Base-by-base conservation (phyloP, 2,888 invertebrate species). In the Crepidodera aurea region DNA sequence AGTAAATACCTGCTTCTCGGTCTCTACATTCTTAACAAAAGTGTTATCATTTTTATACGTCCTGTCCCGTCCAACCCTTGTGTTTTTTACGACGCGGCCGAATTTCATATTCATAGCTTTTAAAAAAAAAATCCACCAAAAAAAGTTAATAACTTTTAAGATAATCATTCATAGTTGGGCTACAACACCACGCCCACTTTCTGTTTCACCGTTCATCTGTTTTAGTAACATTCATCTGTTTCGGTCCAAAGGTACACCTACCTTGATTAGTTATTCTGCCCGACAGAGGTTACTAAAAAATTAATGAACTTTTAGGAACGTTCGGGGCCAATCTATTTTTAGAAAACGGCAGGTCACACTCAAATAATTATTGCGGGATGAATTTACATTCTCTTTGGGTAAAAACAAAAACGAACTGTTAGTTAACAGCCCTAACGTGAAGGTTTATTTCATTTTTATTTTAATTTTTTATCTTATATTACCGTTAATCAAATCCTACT, bases 71-170 rank as follows among this genome's bases (percentile, higher is more conserved):
- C 61, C 64, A 64, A 50, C 64, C 66, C 66, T 64, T 57, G 62
- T 42, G 54, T 51, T 60, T 59, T 64, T 64, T 62, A 67, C 59
- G 64, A 64, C 51, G 55, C 51, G 58, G 37, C 60, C 54, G 59
- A 62, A 60, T 68, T 70, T 66, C 64, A 58, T 69, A 69, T 66
- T 68, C 61, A 61, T 62, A 63, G 60, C 65, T 54, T 64, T 53
- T n/a, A n/a, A n/a, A 46, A 62, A 61, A 59, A 66, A 62, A 59
- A 39, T 54, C 48, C 50, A 64, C 46, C 63, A 50, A 69, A 70
- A 70, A 71, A 71, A 71, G 68, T 71, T 71, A 71, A 71, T 71
- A 69, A 69, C 68, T 69, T 68, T 69, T 57, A 62, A 57, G 66
- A 69, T 69, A 64, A 69, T 70, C 69, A 69, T 68, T 70, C 69